Evolutionary conservation across 2,113 vertebrate genomes (phyloP).

Genomic region (Tapirus terrestris): DNA sequence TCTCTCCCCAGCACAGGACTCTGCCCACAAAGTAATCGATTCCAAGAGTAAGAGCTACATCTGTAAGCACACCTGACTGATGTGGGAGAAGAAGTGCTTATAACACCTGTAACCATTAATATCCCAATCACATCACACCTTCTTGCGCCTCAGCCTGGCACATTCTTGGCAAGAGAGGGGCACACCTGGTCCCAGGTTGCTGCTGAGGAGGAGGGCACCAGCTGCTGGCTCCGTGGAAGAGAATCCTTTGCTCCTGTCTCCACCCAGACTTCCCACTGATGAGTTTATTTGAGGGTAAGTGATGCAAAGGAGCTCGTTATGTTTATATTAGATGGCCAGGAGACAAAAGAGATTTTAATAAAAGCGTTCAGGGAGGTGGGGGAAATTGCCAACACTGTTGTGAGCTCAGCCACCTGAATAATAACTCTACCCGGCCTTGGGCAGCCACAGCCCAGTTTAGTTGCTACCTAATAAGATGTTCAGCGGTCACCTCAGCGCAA

Average conservation of each 20-base stretch:
- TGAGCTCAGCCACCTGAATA: background rate
- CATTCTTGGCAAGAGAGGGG: background rate
- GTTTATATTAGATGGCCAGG: background rate
- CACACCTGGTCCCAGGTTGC: background rate
- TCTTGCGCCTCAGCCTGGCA: background rate
- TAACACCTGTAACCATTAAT: background rate
- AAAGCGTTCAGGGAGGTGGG: background rate
- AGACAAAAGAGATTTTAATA: background rate
- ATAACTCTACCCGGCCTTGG: background rate
- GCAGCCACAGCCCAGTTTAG: background rate
- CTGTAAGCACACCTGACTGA: background rate
- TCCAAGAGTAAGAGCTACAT: background rate
- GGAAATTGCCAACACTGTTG: background rate
- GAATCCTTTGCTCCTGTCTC: background rate
- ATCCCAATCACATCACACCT: background rate
- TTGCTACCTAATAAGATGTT: background rate
- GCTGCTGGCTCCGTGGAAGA: background rate
- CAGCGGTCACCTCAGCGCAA: background rate
- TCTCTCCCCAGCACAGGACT: background rate
- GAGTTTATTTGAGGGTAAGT: slow-evolving; percentile 43
- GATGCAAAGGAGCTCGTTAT: background rate
- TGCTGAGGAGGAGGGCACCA: background rate
- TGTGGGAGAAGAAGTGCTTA: background rate
- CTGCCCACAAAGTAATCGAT: background rate
- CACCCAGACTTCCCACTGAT: background rate